Percentiles rank a stretch among this genome's conserved stretches.
These are phyloP conservation scores for Agrochola lota DNA, from an alignment of 2,888 invertebrate species.

Conservation along the genomic window DNA sequence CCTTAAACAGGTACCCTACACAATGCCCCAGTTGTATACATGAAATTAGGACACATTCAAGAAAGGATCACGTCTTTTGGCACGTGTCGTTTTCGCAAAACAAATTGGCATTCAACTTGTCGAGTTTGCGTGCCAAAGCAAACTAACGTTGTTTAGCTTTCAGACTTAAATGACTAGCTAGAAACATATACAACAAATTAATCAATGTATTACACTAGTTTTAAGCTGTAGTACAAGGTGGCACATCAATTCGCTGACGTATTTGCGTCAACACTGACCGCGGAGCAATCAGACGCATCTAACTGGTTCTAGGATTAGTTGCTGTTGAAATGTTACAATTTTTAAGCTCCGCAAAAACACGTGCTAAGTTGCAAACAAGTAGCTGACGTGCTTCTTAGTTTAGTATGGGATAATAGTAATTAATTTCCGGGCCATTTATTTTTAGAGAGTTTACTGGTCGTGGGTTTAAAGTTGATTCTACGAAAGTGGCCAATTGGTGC, in stretches of 20 bases:
- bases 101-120: constrained; percentile 28
- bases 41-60: constrained; percentile 12
- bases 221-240: constrained; percentile 38
- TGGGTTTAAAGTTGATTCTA: background rate
- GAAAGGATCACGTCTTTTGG: constrained; percentile 19
- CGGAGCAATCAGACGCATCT: constrained; percentile 44
- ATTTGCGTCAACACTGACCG: constrained; percentile 59
- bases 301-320: constrained; percentile 60
- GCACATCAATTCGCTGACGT: constrained; percentile 55
- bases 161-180: constrained; percentile 10
- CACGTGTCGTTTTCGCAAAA: constrained; percentile 36
- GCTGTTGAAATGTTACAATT: constrained; percentile 46
- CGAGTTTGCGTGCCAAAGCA: constrained; percentile 37
- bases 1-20: background rate
- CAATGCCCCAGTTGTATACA: background rate
- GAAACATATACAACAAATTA: constrained; percentile 43
- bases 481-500: constrained; percentile 3
- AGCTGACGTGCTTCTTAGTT: constrained; percentile 1
- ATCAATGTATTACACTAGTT: constrained; percentile 49
- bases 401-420: constrained; percentile 11
- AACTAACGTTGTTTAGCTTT: constrained; percentile 21
- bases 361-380: constrained; percentile 44
- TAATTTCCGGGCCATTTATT: constrained; percentile 22
- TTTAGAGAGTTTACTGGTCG: constrained; percentile 32
- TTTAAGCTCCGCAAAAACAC: constrained; percentile 50